Percentiles rank a stretch among this genome's conserved stretches.
Evolutionary conservation across 2,797 vertebrate species (phyloP).

Genomic region (Anabas testudineus): DNA sequence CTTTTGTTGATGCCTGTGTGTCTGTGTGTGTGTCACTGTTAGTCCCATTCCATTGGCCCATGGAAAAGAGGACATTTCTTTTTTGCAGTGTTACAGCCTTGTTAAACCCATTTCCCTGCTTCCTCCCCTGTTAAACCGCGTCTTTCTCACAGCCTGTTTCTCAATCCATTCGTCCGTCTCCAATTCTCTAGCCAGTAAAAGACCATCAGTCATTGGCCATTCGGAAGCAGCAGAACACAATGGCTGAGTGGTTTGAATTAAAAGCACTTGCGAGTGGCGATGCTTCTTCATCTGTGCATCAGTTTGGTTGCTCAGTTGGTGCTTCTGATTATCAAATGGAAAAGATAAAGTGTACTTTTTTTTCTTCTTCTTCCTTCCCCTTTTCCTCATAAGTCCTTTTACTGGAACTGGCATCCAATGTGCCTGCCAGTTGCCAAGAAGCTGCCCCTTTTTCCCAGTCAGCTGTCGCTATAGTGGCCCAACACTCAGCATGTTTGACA

Average conservation of each 20-base stretch:
- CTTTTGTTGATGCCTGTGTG: background rate
- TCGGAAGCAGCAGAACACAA: constrained; percentile 28
- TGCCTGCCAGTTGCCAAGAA: constrained; percentile 60
- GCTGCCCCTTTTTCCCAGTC: constrained; percentile 53
- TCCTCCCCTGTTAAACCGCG: constrained; percentile 46
- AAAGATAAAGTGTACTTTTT: constrained; percentile 48
- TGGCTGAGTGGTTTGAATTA: constrained; percentile 32
- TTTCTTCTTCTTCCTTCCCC: background rate
- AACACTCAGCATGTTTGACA: constrained; percentile 56
- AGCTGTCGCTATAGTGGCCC: constrained; percentile 39
- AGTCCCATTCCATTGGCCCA: constrained; percentile 55
- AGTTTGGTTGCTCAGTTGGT: constrained; percentile 8
- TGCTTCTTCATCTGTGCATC: constrained; percentile 4
- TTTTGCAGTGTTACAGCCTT: constrained; percentile 57
- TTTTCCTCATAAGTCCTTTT: constrained; percentile 53
- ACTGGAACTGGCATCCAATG: constrained; percentile 51
- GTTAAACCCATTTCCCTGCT: constrained; percentile 52
- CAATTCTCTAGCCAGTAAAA: constrained; percentile 39
- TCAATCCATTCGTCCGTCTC: constrained; percentile 27
- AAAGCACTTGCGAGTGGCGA: constrained; percentile 22
- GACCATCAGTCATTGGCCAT: constrained; percentile 35
- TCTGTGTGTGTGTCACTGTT: constrained; percentile 37
- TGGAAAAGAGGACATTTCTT: constrained; percentile 66
- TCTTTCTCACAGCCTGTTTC: constrained; percentile 51
- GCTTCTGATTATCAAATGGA: constrained; percentile 30